Evolutionary conservation across 2,797 vertebrate species (phyloP), one percentile per base, ranked within the genome.

Genomic region (Chelon labrosus): DNA sequence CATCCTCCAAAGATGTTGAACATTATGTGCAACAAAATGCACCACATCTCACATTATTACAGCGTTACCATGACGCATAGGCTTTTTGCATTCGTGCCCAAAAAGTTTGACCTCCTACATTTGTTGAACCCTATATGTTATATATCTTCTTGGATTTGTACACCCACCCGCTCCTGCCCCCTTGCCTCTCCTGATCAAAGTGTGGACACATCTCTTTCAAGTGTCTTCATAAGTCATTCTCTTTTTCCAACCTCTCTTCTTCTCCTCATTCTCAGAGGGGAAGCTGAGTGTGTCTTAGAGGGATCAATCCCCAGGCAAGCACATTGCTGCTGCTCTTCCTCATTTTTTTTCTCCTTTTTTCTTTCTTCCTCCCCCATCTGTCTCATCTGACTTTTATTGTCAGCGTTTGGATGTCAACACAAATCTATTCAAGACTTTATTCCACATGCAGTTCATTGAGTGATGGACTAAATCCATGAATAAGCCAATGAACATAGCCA

Each of bases 141-240:
- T 64, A 11, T 76, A 57, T 65, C 49, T 65, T 61, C 73, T 70
- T 70, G 60, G 65, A 59, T 85, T 79, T 77, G 60, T 69, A 41
- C 59, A 59, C 69, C 59, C 79, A 65, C 61, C 31, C 10, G 10
- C 7, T 65, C 61, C 31, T 2, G 7, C 7, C 51, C 79, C 78
- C 84, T 77, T 84, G 82, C 85, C 83, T 35, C 7, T 35, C 3
- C 31, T 35, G 31, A 90, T 92, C 91, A 90, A 93, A 93, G 88
- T 81, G 75, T 85, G 79, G 79, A 87, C 83, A 85, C 80, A 62
- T 87, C 69, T 84, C 87, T 91, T 92, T 92, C 82, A 93, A 90
- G 66, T 56, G 42, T 88, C 88, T 87, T 92, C 90, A 90, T 92
- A 89, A 91, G 84, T 82, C 88, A 93, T 92, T 92, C 92, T 77